Base-by-base conservation (phyloP, 2,113 vertebrate species). In the Ranitomeya imitator region DNA sequence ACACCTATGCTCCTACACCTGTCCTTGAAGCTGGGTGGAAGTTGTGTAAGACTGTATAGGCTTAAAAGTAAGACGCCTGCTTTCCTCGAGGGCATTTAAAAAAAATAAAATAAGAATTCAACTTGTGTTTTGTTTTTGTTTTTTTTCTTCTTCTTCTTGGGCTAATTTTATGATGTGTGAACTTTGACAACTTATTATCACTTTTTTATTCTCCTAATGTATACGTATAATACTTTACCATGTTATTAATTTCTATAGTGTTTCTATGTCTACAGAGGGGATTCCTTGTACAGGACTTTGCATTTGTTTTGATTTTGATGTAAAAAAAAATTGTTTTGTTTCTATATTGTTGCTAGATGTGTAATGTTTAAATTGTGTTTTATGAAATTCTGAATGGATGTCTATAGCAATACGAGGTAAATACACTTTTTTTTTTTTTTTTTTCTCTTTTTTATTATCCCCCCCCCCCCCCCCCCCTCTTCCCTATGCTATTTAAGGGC, bases 401-500 rank as follows among this genome's bases (percentile, higher is more conserved):
- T 94, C 93, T 92, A 95, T 97, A 97, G 97, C 96, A 98, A 97
- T 97, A 97, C 95, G 94, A 96, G 94, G 95, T 96, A 95, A 80
- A 80, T 81, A 69, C 31, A 14, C 59, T 83, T 88, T 87, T 87
- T 87, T 21, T 76, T 77, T 51, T 80, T 79, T 71, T 69, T 81
- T 71, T 81, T 71, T 55, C 92, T 31, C 2, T 31, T 31, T 31
- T 2, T 31, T 31, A 31, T n/a, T n/a, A n/a, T n/a, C 26, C 26
- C 26, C 26, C 37, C 3, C 3, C 37, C 37, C n/a, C 26, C 26
- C 26, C 26, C 37, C 3, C 3, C 37, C 37, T 45, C 3, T 45
- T 94, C 95, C 95, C 91, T 95, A 93, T 95, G 91, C 92, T 94
- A 92, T 93, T 90, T 92, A 90, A 92, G 93, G 94, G 89, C 87